A percentile compares a stretch with the other conserved stretches of the same genome.
phyloP scores from a whole-genome alignment of 2,888 invertebrate species.

The Synanthedon vespiformis region DNA sequence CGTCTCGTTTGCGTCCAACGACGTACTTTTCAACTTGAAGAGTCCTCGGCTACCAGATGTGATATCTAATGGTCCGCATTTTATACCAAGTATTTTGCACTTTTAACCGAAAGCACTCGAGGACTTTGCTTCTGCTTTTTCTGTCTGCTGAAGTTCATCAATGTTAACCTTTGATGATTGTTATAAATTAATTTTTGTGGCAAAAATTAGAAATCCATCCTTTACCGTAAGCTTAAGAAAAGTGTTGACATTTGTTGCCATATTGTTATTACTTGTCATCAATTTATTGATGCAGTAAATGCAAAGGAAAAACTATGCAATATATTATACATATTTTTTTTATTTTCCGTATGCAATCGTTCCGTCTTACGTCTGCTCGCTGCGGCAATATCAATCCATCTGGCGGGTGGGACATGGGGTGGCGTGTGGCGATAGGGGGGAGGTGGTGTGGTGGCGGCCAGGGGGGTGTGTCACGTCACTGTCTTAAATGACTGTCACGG shows the following conservation, averaged over 20 bases:
- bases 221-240: no score
- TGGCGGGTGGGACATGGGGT: constrained; percentile 34
- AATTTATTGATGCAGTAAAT: constrained; percentile 13
- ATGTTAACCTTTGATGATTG: no score
- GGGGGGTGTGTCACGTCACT: constrained; percentile 54
- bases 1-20: constrained; percentile 61
- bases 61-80: constrained; percentile 7
- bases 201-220: no score
- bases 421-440: not conserved
- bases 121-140: no score
- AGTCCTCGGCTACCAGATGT: constrained; percentile 5
- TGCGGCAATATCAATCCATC: constrained; percentile 69
- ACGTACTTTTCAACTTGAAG: constrained; percentile 51
- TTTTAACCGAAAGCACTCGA: not conserved
- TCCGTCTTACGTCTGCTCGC: constrained; percentile 62
- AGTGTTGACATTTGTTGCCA: no score
- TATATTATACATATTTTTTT: constrained; percentile 26
- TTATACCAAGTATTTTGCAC: constrained; percentile 2
- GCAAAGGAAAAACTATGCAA: constrained; percentile 13
- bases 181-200: no score
- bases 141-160: no score
- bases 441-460: constrained; percentile 10
- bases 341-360: constrained; percentile 57
- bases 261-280: no score
- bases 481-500: constrained; percentile 70